Evolutionary conservation across 1,140 invertebrate genomes (phyloP), one percentile per base, ranked within the genome.

Genomic region (Drosophila neocordata): DNA sequence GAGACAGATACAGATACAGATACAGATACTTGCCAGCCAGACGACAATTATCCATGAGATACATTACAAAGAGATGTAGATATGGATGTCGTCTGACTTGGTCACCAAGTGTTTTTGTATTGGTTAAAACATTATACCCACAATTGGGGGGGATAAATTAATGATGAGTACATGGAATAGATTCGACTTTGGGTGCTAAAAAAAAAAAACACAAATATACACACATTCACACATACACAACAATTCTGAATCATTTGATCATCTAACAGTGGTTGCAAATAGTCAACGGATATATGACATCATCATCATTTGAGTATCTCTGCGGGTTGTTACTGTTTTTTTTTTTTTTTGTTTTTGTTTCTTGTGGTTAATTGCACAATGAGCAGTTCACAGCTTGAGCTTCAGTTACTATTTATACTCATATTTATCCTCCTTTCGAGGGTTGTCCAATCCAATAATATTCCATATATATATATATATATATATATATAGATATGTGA

Each of bases 141-240:
- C 37, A 13, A 11, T 8, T 52, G 69, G 59, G 65, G 38, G 59
- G 76, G 75, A 68, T 72, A 88, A 83, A 88, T 88, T 89, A 88
- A 88, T 82, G 83, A 83, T 79, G 83, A 83, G 79, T 78, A 89
- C 76, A 88, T 88, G 69, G 67, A 79, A 89, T 77, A 84, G 83
- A 84, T 77, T 83, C 76, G 62, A 78, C 82, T 79, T 82, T 82
- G 78, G 78, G 65, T 58, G 73, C 66, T 62, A 69, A 57, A 51
- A 44, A 35, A n/a, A 53, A 53, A 64, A 15, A 64, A 35, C 20
- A 48, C 13, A 18, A 8, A 44, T 2, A 35, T 4, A 35, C 34
- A 41, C 38, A 18, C 41, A 18, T 6, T 7, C 13, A 48, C 41
- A 53, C 27, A 31, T 31, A 6, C 5, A 13, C 31, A 62, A 60